phyloP scores from a whole-genome alignment of 2,888 invertebrate genomes.

The Galerucella calmariensis region DNA sequence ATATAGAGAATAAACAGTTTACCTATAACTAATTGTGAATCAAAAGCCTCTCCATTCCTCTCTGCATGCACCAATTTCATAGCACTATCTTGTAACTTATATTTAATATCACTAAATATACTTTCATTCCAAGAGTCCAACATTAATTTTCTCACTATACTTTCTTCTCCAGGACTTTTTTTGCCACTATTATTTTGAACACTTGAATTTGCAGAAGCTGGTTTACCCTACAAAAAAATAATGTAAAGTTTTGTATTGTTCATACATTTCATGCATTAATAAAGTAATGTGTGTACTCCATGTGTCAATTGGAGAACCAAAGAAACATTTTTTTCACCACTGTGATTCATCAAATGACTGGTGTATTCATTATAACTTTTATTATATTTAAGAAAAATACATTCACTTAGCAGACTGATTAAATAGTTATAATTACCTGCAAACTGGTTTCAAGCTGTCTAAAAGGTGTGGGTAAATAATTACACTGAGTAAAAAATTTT shows the following conservation, averaged over 20 bases:
- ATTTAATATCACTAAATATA: slow-evolving; percentile 95
- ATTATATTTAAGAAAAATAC: not conserved
- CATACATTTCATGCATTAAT: no score
- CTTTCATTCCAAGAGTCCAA: slow-evolving; percentile 98
- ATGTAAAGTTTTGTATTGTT: no score
- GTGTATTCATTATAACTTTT: no score
- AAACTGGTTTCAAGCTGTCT: slow-evolving; percentile 88
- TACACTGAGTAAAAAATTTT: slow-evolving; percentile 97
- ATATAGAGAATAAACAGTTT: slow-evolving; percentile 25
- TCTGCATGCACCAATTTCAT: slow-evolving; percentile 98
- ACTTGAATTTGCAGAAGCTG: slow-evolving; percentile 54
- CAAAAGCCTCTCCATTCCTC: slow-evolving; percentile 97
- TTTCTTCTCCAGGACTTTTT: slow-evolving; percentile 80
- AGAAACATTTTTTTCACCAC: no score
- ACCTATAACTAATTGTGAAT: slow-evolving; percentile 92
- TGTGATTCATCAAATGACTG: no score
- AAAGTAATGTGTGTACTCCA: no score
- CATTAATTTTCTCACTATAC: slow-evolving; percentile 95
- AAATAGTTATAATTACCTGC: slow-evolving; percentile 60
- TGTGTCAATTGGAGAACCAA: no score
- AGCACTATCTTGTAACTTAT: slow-evolving; percentile 91
- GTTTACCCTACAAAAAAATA: slow-evolving; percentile 67
- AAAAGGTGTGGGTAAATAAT: slow-evolving; percentile 96
- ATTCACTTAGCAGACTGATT: not conserved
- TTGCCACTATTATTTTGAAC: slow-evolving; percentile 62